Evolutionary conservation across 92 coral and sea anemone genomes (phyloP).

Genomic region (Parazoanthus atlanticus): DNA sequence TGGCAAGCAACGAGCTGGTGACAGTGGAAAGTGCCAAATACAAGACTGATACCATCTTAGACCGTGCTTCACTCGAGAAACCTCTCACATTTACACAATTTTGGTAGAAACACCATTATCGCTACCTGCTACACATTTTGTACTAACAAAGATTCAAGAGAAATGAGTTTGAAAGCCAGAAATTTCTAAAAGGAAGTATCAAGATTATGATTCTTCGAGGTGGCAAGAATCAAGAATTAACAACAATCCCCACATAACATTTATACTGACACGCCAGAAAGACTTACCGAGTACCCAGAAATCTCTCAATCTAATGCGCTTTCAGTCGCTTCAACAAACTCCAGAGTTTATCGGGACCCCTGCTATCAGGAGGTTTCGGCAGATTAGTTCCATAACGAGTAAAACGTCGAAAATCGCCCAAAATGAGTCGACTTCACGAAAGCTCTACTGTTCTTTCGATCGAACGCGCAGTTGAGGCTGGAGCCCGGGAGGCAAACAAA

Average conservation of each 20-base stretch:
- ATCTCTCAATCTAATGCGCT: neutral
- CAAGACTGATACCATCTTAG: too few relatives aligned
- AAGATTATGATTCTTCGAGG: neutral
- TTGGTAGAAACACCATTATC: neutral
- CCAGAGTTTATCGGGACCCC: neutral
- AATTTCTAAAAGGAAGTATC: slow-evolving; percentile 1
- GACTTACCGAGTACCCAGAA: slow-evolving; percentile 15
- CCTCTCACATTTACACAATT: neutral
- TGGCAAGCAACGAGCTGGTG: neutral
- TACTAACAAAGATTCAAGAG: neutral
- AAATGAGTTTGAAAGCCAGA: neutral
- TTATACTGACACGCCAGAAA: neutral
- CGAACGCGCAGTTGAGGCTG: neutral
- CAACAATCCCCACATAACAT: neutral
- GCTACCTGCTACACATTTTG: neutral
- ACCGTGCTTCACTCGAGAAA: neutral
- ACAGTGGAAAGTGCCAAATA: neutral
- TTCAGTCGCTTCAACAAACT: slow-evolving; percentile 1
- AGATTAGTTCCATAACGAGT: neutral
- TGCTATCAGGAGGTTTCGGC: neutral
- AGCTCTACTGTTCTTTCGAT: neutral
- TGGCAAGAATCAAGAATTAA: neutral
- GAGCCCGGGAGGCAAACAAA: slow-evolving; percentile 38
- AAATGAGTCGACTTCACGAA: neutral
- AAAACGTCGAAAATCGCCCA: slow-evolving; percentile 18